These are phyloP conservation scores for Siniperca undulata DNA, from an alignment of 2,797 vertebrate genomes.

Conservation along the genomic window DNA sequence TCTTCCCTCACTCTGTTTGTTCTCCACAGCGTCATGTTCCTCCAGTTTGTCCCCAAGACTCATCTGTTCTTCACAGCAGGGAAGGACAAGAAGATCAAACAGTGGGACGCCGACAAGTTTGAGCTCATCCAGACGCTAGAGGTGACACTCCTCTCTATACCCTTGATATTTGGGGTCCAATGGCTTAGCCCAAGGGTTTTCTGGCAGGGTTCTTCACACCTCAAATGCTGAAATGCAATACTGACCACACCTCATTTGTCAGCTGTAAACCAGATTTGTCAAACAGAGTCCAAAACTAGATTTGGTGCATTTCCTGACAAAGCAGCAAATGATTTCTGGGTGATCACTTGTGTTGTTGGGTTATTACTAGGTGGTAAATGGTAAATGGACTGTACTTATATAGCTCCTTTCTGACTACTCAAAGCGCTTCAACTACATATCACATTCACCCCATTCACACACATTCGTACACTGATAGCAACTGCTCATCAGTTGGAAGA, in stretches of 20 bases:
- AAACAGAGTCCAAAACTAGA: background rate
- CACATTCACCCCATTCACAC: too few relatives aligned
- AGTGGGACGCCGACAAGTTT: slow-evolving; percentile 99
- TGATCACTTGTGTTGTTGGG: background rate
- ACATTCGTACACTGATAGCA: too few relatives aligned
- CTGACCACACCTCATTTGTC: background rate
- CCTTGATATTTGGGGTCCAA: background rate
- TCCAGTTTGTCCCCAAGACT: slow-evolving; percentile 96
- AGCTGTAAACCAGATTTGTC: background rate
- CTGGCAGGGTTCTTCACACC: background rate
- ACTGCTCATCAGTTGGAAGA: too few relatives aligned
- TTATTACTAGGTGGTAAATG: background rate
- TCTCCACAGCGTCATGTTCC: slow-evolving; percentile 92
- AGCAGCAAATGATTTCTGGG: background rate
- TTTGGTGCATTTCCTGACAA: background rate
- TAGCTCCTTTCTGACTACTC: too few relatives aligned
- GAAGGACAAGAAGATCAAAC: slow-evolving; percentile 96
- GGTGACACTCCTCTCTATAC: slow-evolving; percentile 81
- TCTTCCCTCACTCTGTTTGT: background rate
- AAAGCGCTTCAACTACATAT: too few relatives aligned
- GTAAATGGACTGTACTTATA: too few relatives aligned
- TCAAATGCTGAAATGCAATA: background rate
- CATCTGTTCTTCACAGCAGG: slow-evolving; percentile 98
- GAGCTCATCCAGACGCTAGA: slow-evolving; percentile 95
- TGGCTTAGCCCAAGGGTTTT: background rate